Base-by-base conservation (phyloP, 2,797 vertebrate genomes). In the Oceanodroma leucorhoa region DNA sequence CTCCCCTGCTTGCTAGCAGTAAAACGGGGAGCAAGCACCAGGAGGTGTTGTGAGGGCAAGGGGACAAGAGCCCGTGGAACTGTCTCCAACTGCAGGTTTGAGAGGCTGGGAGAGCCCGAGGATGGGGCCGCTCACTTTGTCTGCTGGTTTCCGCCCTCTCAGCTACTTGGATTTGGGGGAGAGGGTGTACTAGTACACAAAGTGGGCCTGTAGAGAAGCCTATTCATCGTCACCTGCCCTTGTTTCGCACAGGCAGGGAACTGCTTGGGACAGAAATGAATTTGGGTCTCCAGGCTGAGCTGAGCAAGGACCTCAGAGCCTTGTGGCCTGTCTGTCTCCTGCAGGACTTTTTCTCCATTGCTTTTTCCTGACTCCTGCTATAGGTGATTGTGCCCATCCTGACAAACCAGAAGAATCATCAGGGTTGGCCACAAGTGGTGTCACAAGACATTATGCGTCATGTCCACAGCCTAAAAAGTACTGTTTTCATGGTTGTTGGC, bases 321-420 rank as follows among this genome's bases (percentile, higher is more conserved):
- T 48, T 19, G 9, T 77, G 58, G 41, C 50, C 20, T 40, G 5
- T 45, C 55, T 10, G 0, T 46, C 53, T 66, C 36, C 51, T 43
- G 41, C 16, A 53, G 65, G 15, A 32, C 15, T 50, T 65, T 48
- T 89, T 61, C 10, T 73, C 38, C 6, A 0, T 2, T 78, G 15
- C 10, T 86, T 3, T 82, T 24, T 67, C 18, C 1, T 45, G 43
- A 5, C 57, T 69, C 41, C 58, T 82, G 24, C 91, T 96, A 19
- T 29, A 99, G 99, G 98, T 99, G 34, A 87, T 99, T 5, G 97
- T 97, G 53, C 99, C 99, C 2, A 79, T 99, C 94, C 97, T 99
- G 90, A 98, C 97, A 0, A 99, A 99, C 93, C 72, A 93, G 30
- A 98, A 90, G 94, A 99, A 99, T 96, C 98, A 98, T 38, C 71